Evolutionary conservation across 2,113 vertebrate species (phyloP).

Genomic region (Cheirogaleus medius): DNA sequence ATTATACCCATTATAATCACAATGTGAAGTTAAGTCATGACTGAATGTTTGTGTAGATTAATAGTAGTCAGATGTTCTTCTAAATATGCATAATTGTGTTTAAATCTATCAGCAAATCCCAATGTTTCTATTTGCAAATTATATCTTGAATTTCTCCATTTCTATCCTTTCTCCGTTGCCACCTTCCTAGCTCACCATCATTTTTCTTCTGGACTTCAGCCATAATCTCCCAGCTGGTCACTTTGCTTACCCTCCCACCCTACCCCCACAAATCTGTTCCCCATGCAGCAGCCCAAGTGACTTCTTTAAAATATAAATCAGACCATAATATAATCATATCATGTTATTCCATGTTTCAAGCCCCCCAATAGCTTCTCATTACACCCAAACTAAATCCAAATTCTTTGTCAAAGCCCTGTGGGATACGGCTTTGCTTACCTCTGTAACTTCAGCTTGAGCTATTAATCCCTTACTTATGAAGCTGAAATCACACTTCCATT

Average conservation of each 20-base stretch:
- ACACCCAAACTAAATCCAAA: neutral
- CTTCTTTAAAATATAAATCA: neutral
- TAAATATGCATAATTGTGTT: slow-evolving; percentile 19
- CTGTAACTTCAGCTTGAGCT: neutral
- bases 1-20: slow-evolving; percentile 26
- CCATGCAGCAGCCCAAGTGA: neutral
- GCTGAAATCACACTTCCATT: neutral
- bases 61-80: slow-evolving; percentile 42
- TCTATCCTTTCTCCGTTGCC: neutral
- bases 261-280: neutral
- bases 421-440: neutral
- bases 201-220: neutral
- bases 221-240: neutral
- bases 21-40: slow-evolving; percentile 32
- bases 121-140: neutral
- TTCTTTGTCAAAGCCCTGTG: neutral
- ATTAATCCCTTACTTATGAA: neutral
- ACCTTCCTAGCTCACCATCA: neutral
- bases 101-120: neutral
- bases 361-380: neutral
- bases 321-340: neutral
- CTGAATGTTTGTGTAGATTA: slow-evolving; percentile 20
- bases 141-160: neutral
- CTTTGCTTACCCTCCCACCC: neutral
- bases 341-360: neutral